Evolutionary conservation across 2,113 vertebrate species (phyloP).

Genomic region (Acanthisitta chloris): DNA sequence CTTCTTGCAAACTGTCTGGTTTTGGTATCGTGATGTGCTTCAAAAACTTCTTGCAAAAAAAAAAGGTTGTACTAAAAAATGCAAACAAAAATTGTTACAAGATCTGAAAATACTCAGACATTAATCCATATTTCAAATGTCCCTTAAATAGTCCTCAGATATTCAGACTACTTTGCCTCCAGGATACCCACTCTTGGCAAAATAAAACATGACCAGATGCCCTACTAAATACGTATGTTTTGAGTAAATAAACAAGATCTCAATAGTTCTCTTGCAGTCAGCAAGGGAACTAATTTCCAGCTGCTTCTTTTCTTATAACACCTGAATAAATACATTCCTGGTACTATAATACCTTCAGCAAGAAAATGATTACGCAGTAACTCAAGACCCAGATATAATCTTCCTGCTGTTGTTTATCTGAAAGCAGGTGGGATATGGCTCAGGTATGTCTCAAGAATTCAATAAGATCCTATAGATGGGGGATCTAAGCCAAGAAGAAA

Average conservation of each 20-base stretch:
- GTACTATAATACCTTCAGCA: conserved; percentile 5
- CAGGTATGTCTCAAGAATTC: neutral
- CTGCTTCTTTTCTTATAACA: conserved; percentile 53
- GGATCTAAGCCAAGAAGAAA: neutral
- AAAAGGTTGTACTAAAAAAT: neutral
- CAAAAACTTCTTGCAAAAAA: neutral
- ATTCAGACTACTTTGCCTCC: neutral
- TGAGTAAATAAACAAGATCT: conserved; percentile 62
- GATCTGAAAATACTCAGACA: neutral
- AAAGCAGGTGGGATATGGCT: conserved; percentile 33
- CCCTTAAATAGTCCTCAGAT: conserved; percentile 17
- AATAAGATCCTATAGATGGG: neutral
- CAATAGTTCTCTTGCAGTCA: conserved; percentile 4
- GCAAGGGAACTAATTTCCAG: conserved; percentile 52
- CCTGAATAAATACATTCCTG: conserved; percentile 65
- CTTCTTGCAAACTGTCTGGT: neutral
- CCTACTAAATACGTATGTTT: conserved; percentile 38
- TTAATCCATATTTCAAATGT: neutral
- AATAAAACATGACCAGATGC: conserved; percentile 48
- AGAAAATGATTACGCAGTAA: conserved; percentile 20
- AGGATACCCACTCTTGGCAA: conserved; percentile 7
- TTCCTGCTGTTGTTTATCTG: conserved; percentile 20
- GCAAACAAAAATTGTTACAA: neutral
- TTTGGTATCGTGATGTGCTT: neutral
- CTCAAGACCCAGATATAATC: neutral